phyloP scores from a whole-genome alignment of 1,140 invertebrate genomes.

The Brachionus calyciflorus region DNA sequence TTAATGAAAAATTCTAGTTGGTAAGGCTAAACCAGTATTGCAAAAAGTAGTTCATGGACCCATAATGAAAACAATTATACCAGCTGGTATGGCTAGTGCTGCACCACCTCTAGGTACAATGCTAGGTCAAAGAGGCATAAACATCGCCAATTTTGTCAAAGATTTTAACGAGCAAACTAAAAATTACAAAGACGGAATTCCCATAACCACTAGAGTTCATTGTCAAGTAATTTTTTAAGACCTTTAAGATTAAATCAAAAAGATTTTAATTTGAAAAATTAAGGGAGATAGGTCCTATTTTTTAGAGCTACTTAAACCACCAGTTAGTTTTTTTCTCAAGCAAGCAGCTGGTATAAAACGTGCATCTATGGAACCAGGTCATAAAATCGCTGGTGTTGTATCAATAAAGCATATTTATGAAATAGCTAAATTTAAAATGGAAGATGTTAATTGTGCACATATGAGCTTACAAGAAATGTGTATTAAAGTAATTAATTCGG shows the following conservation, averaged over 20 bases:
- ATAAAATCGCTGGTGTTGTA: slow-evolving; percentile 81
- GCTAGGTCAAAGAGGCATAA: slow-evolving; percentile 68
- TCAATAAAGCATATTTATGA: slow-evolving; percentile 96
- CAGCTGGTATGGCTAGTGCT: slow-evolving; percentile 77
- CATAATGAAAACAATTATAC: slow-evolving; percentile 74
- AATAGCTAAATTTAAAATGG: slow-evolving; percentile 87
- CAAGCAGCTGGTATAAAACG: slow-evolving; percentile 86
- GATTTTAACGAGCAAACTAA: slow-evolving; percentile 94
- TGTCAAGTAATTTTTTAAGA: slow-evolving; percentile 66
- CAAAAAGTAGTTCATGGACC: slow-evolving; percentile 73
- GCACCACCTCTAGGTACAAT: slow-evolving; percentile 85
- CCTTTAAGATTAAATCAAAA: neutral
- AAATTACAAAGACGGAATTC: slow-evolving; percentile 85
- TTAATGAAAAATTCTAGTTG: neutral
- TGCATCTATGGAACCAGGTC: slow-evolving; percentile 74
- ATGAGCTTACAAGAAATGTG: slow-evolving; percentile 70
- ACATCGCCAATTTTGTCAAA: slow-evolving; percentile 93
- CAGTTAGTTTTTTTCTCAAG: slow-evolving; percentile 79
- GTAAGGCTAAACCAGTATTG: slow-evolving; percentile 50
- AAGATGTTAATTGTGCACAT: slow-evolving; percentile 67
- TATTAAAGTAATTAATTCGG: slow-evolving; percentile 72
- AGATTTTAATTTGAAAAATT: slow-evolving; percentile 49
- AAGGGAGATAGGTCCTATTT: slow-evolving; percentile 79
- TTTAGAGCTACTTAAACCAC: slow-evolving; percentile 78
- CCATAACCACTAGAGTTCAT: slow-evolving; percentile 74